Conservation (phyloP, 1,140 invertebrate species). For the Dinothrombium tinctorium region DNA sequence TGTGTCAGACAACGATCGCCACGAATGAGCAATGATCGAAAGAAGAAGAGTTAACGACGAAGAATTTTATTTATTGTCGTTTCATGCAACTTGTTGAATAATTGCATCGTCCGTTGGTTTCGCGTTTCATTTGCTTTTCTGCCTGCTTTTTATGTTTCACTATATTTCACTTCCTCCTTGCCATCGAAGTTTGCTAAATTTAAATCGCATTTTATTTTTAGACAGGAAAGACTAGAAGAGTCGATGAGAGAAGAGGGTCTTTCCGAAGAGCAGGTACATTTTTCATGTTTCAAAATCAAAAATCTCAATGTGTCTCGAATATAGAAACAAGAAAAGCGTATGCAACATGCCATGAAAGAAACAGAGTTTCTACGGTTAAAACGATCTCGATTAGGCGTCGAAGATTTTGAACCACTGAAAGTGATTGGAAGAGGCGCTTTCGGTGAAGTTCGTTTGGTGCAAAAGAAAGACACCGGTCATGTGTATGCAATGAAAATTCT, state of each 20-base stretch:
- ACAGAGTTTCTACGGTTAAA: conserved; percentile 93
- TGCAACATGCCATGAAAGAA: conserved; percentile 90
- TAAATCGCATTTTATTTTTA: conserved; percentile 19
- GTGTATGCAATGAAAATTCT: conserved; percentile 99
- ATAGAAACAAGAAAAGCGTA: conserved; percentile 34
- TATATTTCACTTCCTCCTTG: no score
- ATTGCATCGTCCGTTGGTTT: no score
- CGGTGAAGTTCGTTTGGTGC: conserved; percentile 82
- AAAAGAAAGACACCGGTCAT: conserved; percentile 98
- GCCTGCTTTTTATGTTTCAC: no score
- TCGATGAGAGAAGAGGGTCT: conserved; percentile 70
- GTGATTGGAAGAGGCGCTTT: conserved; percentile 89
- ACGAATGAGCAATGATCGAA: no score
- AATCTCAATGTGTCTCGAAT: conserved; percentile 12
- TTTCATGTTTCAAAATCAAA: conserved; percentile 3
- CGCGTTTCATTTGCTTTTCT: no score
- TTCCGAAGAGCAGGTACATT: conserved; percentile 24
- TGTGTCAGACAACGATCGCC: no score
- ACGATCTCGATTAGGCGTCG: conserved; percentile 78
- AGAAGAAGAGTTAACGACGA: no score
- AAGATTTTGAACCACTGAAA: conserved; percentile 96
- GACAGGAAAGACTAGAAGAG: conserved; percentile 74
- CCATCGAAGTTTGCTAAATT: no score
- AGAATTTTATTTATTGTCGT: no score
- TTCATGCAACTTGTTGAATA: no score